These are phyloP conservation scores for Rhinogobio ventralis DNA, from an alignment of 2,797 vertebrate species.

Conservation along the genomic window DNA sequence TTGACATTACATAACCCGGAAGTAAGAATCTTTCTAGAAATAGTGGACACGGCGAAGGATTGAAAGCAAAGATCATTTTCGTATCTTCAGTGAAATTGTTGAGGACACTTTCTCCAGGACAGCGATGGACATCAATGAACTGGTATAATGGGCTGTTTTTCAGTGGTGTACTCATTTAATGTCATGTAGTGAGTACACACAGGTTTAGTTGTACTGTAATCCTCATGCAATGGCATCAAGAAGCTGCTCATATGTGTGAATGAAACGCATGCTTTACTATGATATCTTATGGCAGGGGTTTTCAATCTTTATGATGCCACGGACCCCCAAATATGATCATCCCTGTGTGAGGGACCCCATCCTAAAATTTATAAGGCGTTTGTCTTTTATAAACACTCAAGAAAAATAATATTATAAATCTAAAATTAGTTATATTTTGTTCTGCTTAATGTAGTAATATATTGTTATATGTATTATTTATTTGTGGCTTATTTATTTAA, in stretches of 20 bases:
- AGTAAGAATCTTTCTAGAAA: slow-evolving; percentile 49
- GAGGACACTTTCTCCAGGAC: neutral
- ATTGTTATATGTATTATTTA: no score
- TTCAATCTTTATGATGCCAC: no score
- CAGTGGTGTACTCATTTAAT: neutral
- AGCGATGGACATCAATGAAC: slow-evolving; percentile 62
- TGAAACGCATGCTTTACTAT: neutral
- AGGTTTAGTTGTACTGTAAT: neutral
- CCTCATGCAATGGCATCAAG: neutral
- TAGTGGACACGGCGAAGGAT: neutral
- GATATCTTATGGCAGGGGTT: no score
- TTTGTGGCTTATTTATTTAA: no score
- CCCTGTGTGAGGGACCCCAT: no score
- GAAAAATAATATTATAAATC: no score
- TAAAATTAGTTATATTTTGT: no score
- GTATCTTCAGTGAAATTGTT: neutral
- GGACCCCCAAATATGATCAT: no score
- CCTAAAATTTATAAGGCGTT: no score
- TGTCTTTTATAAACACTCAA: no score
- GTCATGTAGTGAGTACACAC: neutral
- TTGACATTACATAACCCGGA: slow-evolving; percentile 17
- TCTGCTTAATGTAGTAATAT: no score
- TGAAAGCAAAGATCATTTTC: slow-evolving; percentile 1
- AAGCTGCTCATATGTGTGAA: neutral
- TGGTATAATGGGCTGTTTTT: slow-evolving; percentile 44